Percentiles rank a stretch among this genome's conserved stretches.
phyloP scores from a whole-genome alignment of 2,888 invertebrate genomes.

The Lymantria monacha region DNA sequence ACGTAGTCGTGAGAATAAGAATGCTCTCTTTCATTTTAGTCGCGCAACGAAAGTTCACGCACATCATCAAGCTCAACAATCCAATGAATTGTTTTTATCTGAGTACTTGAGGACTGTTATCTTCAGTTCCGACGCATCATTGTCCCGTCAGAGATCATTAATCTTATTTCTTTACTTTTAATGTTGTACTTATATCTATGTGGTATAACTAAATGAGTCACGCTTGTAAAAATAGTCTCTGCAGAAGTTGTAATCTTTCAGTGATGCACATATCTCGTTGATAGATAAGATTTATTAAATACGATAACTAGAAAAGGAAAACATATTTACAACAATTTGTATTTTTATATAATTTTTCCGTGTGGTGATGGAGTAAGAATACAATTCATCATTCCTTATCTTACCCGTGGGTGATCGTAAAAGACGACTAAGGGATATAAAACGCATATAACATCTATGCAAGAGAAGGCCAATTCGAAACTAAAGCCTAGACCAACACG shows the following conservation, averaged over 20 bases:
- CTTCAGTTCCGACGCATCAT: slow-evolving; percentile 41
- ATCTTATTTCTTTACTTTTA: slow-evolving; percentile 31
- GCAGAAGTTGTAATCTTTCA: background rate
- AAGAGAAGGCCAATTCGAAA: too few relatives aligned
- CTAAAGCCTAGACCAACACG: too few relatives aligned
- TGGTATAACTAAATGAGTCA: slow-evolving; percentile 22
- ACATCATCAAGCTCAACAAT: slow-evolving; percentile 21
- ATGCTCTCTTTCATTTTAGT: slow-evolving; percentile 1
- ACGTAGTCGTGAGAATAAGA: background rate
- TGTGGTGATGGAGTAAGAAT: too few relatives aligned
- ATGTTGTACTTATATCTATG: slow-evolving; percentile 21
- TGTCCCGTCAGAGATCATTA: slow-evolving; percentile 39
- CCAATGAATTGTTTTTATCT: slow-evolving; percentile 39
- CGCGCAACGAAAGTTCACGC: slow-evolving; percentile 22
- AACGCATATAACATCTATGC: too few relatives aligned
- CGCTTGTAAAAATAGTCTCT: slow-evolving; percentile 4
- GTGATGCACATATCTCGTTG: too few relatives aligned
- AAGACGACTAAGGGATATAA: too few relatives aligned
- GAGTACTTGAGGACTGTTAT: slow-evolving; percentile 39
- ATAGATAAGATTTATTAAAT: too few relatives aligned
- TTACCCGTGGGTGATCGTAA: too few relatives aligned
- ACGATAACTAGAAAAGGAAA: too few relatives aligned
- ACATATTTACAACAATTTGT: too few relatives aligned
- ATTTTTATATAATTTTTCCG: too few relatives aligned
- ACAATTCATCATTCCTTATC: too few relatives aligned